A percentile compares a stretch with the other conserved stretches of the same genome.
These are phyloP conservation scores for Dasypolia templi DNA, from an alignment of 2,888 invertebrate species.

Conservation along the genomic window DNA sequence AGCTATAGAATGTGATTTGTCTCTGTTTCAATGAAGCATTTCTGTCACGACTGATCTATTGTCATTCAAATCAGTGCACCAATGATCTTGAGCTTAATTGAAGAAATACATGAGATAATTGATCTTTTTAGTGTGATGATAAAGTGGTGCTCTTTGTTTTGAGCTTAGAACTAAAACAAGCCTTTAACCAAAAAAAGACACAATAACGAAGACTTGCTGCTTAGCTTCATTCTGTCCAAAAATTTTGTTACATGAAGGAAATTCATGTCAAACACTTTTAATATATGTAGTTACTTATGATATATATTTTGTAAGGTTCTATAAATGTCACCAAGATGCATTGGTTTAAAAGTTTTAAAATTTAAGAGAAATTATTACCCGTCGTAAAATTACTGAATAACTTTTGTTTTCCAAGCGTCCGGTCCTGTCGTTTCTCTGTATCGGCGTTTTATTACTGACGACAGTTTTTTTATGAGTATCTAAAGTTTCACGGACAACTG, in stretches of 20 bases:
- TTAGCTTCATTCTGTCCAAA: background rate
- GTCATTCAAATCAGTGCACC: slow-evolving; percentile 74
- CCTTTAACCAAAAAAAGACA: background rate
- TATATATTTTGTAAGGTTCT: slow-evolving; percentile 18
- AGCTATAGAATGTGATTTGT: slow-evolving; percentile 81
- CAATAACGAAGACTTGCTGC: background rate
- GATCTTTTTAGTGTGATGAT: slow-evolving; percentile 28
- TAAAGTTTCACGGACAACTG: slow-evolving; percentile 75
- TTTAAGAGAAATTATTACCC: slow-evolving; percentile 76
- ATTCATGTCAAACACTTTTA: background rate
- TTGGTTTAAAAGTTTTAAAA: slow-evolving; percentile 43
- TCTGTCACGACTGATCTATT: slow-evolving; percentile 84
- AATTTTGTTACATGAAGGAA: background rate
- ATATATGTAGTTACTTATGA: slow-evolving; percentile 3
- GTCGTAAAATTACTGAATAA: slow-evolving; percentile 79
- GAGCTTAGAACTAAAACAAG: background rate
- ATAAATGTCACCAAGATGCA: slow-evolving; percentile 17
- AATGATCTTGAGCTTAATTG: slow-evolving; percentile 85
- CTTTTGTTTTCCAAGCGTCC: slow-evolving; percentile 79
- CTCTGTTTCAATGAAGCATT: slow-evolving; percentile 79
- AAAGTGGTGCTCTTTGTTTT: slow-evolving; percentile 5
- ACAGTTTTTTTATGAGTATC: slow-evolving; percentile 76
- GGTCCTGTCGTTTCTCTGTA: slow-evolving; percentile 71
- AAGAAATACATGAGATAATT: slow-evolving; percentile 62
- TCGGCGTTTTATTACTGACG: slow-evolving; percentile 76